Base-by-base conservation (phyloP, 2,888 invertebrate genomes). In the Congeria kusceri region DNA sequence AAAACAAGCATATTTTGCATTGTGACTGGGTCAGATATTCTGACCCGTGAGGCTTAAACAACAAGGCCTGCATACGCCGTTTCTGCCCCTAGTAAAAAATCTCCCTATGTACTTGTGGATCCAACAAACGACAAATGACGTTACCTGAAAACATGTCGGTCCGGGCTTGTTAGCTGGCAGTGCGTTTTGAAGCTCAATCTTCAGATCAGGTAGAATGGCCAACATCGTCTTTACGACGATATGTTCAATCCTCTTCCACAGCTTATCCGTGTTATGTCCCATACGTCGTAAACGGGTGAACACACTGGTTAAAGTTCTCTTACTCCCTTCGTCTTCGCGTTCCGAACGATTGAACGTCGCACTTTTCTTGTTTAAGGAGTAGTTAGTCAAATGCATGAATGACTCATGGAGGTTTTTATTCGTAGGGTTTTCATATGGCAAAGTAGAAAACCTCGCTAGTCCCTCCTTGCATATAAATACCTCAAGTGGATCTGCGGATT, bases 321-420 rank as follows among this genome's bases (percentile, higher is more conserved):
- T 94, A 83, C 93, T 94, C 4, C 94, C 94, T 83, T 92, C 91
- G 64, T 92, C 90, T 18, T 91, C 89, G 15, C 88, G 86, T 20
- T 93, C 91, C 4, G 93, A 92, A 59, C 92, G 93, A 58, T 93
- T 90, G 82, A 94, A 94, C 13, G 91, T 89, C 23, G 88, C 87
- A 84, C 93, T 94, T 44, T 88, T 84, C 84, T 94, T 94, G 83
- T 94, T 94, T 64, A 94, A 88, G 1, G 94, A 94, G 85, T 94
- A 94, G 85, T 94, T 94, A 3, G 94, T 94, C 76, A 94, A 86
- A 87, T 94, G 94, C 90, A 94, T 93, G 87, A 89, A 94, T 0
- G 93, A 85, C 77, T 94, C 93, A 72, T 92, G 89, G 67, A 94
- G 87, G 84, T 94, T 94, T 72, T 91, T 91, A n/a, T 88, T 86